Evolutionary conservation across 2,113 vertebrate species (phyloP).

Genomic region (Halcyon senegalensis): DNA sequence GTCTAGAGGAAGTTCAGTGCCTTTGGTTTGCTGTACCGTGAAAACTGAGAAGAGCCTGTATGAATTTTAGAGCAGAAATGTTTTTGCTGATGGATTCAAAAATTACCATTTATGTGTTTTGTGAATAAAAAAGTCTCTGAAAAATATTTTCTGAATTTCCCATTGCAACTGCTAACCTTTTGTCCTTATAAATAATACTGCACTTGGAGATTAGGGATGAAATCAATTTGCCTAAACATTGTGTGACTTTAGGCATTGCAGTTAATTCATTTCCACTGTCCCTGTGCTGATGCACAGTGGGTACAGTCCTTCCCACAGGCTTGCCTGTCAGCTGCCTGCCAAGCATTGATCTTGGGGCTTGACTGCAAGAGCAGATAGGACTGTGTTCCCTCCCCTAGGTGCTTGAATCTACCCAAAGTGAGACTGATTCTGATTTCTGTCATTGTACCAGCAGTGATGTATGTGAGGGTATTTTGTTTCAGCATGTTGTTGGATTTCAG

Average conservation of each 20-base stretch:
- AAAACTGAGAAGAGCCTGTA: not conserved
- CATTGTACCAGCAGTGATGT: not conserved
- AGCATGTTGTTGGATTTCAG: not conserved
- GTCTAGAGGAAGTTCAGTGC: not conserved
- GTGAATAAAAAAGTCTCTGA: not conserved
- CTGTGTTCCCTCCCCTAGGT: not conserved
- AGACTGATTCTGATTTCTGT: not conserved
- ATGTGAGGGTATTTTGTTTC: not conserved
- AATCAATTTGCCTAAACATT: not conserved
- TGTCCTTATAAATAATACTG: not conserved
- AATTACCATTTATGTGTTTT: not conserved
- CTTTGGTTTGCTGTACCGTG: not conserved
- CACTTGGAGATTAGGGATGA: not conserved
- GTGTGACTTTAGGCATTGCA: not conserved
- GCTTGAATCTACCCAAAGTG: not conserved
- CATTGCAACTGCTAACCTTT: not conserved
- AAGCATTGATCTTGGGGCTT: rapidly evolving
- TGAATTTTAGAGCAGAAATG: not conserved
- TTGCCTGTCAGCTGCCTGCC: not conserved
- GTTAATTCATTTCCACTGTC: not conserved
- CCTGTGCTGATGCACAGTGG: not conserved
- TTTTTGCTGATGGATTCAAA: not conserved
- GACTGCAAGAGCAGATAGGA: not conserved
- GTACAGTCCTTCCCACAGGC: rapidly evolving
- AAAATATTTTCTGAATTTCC: not conserved